A percentile compares a stretch with the other conserved stretches of the same genome.
These are phyloP conservation scores for Bruchidius siliquastri DNA, from an alignment of 2,888 invertebrate genomes.

Conservation along the genomic window DNA sequence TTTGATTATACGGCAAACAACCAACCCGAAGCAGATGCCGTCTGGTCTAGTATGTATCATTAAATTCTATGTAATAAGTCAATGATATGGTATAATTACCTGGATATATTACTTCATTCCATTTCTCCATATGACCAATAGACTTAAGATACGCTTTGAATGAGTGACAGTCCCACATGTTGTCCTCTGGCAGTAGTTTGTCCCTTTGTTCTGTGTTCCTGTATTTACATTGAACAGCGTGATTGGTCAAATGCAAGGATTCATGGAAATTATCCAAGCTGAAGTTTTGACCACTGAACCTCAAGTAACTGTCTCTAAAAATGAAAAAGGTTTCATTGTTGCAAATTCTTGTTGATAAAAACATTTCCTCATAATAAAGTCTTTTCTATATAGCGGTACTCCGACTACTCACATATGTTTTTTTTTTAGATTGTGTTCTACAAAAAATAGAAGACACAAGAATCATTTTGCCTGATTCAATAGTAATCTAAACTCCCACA, in stretches of 20 bases:
- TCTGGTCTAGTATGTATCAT: too few species aligned
- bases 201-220: slow-evolving; percentile 64
- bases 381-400: too few species aligned
- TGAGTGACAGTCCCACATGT: slow-evolving; percentile 91
- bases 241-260: slow-evolving; percentile 88
- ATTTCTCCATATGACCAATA: slow-evolving; percentile 71
- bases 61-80: too few species aligned
- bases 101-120: slow-evolving; percentile 84
- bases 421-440: too few species aligned
- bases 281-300: slow-evolving; percentile 89
- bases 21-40: too few species aligned
- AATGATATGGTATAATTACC: slow-evolving; percentile 53
- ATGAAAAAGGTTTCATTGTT: neutral
- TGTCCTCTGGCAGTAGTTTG: slow-evolving; percentile 76
- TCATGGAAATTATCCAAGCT: slow-evolving; percentile 84
- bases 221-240: slow-evolving; percentile 88
- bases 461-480: too few species aligned
- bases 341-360: too few species aligned
- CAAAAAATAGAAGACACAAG: too few species aligned
- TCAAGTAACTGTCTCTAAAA: slow-evolving; percentile 73
- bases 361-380: too few species aligned
- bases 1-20: too few species aligned
- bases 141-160: slow-evolving; percentile 63
- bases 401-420: too few species aligned
- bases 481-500: too few species aligned